Evolutionary conservation across 2,888 invertebrate species (phyloP), one percentile per base, ranked within the genome.

Genomic region (Drosophila leonis): DNA sequence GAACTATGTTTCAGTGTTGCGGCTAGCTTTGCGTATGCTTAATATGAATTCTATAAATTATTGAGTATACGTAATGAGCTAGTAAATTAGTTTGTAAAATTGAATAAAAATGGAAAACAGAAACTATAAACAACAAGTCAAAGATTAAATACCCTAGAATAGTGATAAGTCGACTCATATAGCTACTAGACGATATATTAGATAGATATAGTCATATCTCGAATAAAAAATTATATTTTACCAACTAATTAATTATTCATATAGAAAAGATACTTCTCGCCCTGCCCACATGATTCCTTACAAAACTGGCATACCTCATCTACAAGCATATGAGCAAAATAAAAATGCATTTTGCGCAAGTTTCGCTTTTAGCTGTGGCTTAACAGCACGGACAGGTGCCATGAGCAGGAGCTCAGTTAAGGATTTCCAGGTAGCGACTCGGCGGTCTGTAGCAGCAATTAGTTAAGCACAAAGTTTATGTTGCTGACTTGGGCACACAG

Each of bases 41-140:
- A 73, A 80, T 86, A 76, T 82, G 67, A 68, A 75, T 69, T 73
- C 65, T 54, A 66, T 86, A 72, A 83, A 86, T 83, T 83, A 86
- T 88, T 86, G 82, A 88, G 80, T 77, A 82, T 70, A 65, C 75
- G 68, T 86, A 86, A 88, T 88, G 76, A 88, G 88, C 76, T 72
- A 74, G 63, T 70, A 83, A 82, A 86, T 82, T 88, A 75, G 77
- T 77, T 81, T 66, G 69, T 41, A 42, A 65, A 59, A 52, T 59
- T 60, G 35, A 5, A 27, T 39, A 54, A 39, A 39, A 27, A 54
- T 29, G n/a, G 1, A 27, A 27, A 39, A 8, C 10, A 15, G 1
- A 27, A n/a, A 39, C 13, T 29, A 29, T 13, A 39, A 4, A 0
- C 37, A 12, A 54, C 12, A 18, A 12, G 18, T 33, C 39, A 10